These are phyloP conservation scores for Ammodytes marinus DNA, from an alignment of 2,113 vertebrate species.

Conservation along the genomic window DNA sequence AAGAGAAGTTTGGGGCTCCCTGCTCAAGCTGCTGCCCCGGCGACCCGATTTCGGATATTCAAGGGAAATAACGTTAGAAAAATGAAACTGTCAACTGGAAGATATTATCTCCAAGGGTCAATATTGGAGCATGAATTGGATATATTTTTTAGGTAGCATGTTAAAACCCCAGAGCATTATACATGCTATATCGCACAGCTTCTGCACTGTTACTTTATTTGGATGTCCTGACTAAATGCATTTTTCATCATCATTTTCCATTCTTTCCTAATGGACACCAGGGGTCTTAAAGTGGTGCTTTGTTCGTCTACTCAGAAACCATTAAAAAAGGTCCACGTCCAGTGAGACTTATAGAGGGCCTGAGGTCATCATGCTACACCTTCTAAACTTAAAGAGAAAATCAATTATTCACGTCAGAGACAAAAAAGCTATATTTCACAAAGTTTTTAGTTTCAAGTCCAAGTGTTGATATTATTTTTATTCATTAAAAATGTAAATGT, in stretches of 20 bases:
- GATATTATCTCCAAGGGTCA: neutral
- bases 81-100: neutral
- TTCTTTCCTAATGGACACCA: conserved; percentile 63
- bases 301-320: conserved; percentile 61
- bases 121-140: conserved; percentile 5
- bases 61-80: neutral
- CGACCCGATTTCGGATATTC: too few relatives aligned
- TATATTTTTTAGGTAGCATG: conserved; percentile 22
- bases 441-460: conserved; percentile 52
- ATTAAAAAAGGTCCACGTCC: conserved; percentile 51
- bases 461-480: conserved; percentile 72
- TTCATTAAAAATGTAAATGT: conserved; percentile 62
- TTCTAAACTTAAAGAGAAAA: conserved; percentile 47
- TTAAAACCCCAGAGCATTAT: conserved; percentile 13
- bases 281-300: conserved; percentile 54
- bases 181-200: conserved; percentile 22
- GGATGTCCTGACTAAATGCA: conserved; percentile 39
- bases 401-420: conserved; percentile 74
- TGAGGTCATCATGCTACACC: conserved; percentile 48
- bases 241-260: conserved; percentile 53
- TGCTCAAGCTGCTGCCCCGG: too few relatives aligned
- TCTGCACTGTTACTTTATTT: conserved; percentile 27
- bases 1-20: too few relatives aligned
- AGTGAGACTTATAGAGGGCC: conserved; percentile 50
- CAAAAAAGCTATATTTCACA: conserved; percentile 60